Evolutionary conservation across 2,888 invertebrate species (phyloP), one percentile per base, ranked within the genome.

Genomic region (Drosophila neotestacea): DNA sequence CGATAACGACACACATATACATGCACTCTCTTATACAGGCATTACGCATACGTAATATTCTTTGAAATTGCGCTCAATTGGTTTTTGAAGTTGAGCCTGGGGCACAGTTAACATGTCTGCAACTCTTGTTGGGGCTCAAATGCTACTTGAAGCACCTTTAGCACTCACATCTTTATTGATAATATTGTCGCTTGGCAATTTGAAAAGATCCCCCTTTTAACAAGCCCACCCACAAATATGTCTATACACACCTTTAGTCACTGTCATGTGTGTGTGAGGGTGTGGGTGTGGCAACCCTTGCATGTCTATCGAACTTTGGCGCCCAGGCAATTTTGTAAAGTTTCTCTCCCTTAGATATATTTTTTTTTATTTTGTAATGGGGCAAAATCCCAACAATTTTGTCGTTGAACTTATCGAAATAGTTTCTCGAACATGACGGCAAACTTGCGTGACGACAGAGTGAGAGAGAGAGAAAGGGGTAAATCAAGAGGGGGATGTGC

Each of bases 351-450:
- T 9, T 6, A 6, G 2, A 7, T 32, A n/a, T 3, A 2, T 13
- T 27, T 51, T 51, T 62, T 59, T 59, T 60, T 70, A 72, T 65
- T 70, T 75, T 65, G 61, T 65, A 76, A 73, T 79, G 44, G 76
- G 52, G 56, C 58, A 52, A 69, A 85, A 70, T 85, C 65, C 68
- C 13, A 59, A 75, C 75, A 75, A 73, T 78, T 87, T 83, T 77
- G 84, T 88, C 88, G 77, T 81, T 85, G 65, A 85, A 88, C 77
- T 85, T 85, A 85, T 88, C 77, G 84, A 77, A 83, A 83, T 83
- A 88, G 88, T 79, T 85, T 67, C 70, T 62, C 70, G 81, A 82
- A 79, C 82, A 78, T 73, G 77, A 71, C 58, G 80, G 58, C 70
- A 67, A 86, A 84, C 84, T 84, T 84, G 86, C 84, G 83, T 86